phyloP scores from a whole-genome alignment of 2,888 invertebrate genomes.

The Rotaria sp. region DNA sequence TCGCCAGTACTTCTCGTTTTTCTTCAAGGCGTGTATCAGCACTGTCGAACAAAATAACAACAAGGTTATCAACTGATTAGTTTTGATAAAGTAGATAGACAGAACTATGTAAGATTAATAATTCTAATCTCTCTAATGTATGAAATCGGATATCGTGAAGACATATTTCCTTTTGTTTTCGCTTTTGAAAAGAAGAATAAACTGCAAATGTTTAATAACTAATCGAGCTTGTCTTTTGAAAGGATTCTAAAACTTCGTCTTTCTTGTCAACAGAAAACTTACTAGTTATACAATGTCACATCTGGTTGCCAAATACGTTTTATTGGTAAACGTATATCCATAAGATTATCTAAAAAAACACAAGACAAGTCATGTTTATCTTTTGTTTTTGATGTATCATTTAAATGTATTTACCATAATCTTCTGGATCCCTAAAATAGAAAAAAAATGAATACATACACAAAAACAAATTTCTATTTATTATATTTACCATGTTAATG shows the following conservation, averaged over 20 bases:
- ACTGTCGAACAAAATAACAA: constrained; percentile 29
- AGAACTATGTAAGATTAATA: neutral
- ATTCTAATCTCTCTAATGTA: neutral
- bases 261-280: neutral
- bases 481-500: neutral
- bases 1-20: constrained; percentile 50
- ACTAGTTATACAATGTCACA: neutral
- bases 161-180: neutral
- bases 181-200: neutral
- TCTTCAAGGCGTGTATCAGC: constrained; percentile 54
- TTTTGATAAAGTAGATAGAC: neutral
- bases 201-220: neutral
- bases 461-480: neutral
- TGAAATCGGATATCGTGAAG: neutral
- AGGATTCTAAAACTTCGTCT: neutral
- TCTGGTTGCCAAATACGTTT: constrained; percentile 40
- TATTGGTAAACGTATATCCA: constrained; percentile 34
- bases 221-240: neutral
- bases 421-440: constrained; percentile 20
- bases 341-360: neutral
- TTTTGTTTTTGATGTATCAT: neutral
- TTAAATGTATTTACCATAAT: constrained; percentile 18
- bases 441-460: neutral
- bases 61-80: neutral
- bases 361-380: neutral